A percentile compares a stretch with the other conserved stretches of the same genome.
phyloP scores from a whole-genome alignment of 2,113 vertebrate genomes.

The Struthidea cinerea region DNA sequence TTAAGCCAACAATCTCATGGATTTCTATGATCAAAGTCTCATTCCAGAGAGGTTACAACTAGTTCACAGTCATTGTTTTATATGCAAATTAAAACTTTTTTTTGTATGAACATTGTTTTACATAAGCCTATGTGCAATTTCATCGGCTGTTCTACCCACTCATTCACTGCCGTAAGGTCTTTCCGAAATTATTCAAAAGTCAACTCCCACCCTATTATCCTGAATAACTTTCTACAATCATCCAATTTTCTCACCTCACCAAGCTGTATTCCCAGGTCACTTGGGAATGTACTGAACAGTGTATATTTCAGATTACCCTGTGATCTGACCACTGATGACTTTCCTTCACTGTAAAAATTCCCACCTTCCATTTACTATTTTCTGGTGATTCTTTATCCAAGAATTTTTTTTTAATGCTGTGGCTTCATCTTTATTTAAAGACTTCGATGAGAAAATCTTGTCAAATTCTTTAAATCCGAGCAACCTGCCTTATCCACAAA shows the following conservation, averaged over 20 bases:
- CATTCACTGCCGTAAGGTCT: neutral
- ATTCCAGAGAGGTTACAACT: neutral
- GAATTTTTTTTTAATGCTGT: neutral
- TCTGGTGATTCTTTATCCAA: neutral
- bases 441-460: neutral
- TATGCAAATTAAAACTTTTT: neutral
- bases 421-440: neutral
- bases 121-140: neutral
- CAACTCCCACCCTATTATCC: neutral
- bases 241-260: neutral
- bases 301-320: neutral
- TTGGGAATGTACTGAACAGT: neutral
- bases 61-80: neutral
- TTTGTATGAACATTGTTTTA: neutral
- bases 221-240: neutral
- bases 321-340: neutral
- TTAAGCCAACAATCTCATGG: neutral
- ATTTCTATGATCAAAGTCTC: neutral
- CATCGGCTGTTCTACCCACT: neutral
- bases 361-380: neutral
- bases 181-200: neutral
- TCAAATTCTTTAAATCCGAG: neutral
- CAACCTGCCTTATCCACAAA: neutral
- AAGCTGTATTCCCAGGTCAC: neutral
- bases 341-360: neutral